phyloP scores from a whole-genome alignment of 2,888 invertebrate species.

The Rotaria socialis region DNA sequence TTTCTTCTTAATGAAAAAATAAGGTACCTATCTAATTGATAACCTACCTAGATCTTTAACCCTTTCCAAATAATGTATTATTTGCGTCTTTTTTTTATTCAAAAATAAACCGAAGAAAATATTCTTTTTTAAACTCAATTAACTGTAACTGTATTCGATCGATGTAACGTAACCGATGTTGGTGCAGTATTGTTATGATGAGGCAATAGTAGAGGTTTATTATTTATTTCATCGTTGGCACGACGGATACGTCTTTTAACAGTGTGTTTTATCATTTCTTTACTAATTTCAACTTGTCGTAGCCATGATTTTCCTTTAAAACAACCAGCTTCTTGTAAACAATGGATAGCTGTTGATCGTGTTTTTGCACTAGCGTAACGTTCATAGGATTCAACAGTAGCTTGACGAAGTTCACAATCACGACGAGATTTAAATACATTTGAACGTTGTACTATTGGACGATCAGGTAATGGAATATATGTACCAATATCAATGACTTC shows the following conservation, averaged over 20 bases:
- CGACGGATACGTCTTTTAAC: conserved; percentile 11
- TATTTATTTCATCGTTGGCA: neutral
- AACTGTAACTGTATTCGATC: no score
- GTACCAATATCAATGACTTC: neutral
- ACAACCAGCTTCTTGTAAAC: conserved; percentile 10
- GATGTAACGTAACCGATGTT: neutral
- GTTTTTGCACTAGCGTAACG: neutral
- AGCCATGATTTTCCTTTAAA: conserved; percentile 35
- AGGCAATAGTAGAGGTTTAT: neutral
- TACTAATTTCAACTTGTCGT: conserved; percentile 28
- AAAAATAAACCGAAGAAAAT: neutral
- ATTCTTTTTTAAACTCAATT: no score
- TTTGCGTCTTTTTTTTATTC: neutral
- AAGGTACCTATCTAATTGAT: neutral
- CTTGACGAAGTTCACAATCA: neutral
- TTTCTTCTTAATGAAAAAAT: neutral
- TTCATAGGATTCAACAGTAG: conserved; percentile 6
- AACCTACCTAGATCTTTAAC: neutral
- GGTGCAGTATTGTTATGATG: neutral
- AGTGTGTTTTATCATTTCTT: conserved; percentile 1
- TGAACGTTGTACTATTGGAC: no score
- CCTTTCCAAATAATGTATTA: neutral
- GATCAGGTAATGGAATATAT: conserved; percentile 17
- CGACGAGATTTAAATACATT: neutral
- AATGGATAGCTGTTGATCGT: neutral